A percentile compares a stretch with the other conserved stretches of the same genome.
These are phyloP conservation scores for Enteromius fasciolatus DNA, from an alignment of 2,797 vertebrate species.

Conservation along the genomic window DNA sequence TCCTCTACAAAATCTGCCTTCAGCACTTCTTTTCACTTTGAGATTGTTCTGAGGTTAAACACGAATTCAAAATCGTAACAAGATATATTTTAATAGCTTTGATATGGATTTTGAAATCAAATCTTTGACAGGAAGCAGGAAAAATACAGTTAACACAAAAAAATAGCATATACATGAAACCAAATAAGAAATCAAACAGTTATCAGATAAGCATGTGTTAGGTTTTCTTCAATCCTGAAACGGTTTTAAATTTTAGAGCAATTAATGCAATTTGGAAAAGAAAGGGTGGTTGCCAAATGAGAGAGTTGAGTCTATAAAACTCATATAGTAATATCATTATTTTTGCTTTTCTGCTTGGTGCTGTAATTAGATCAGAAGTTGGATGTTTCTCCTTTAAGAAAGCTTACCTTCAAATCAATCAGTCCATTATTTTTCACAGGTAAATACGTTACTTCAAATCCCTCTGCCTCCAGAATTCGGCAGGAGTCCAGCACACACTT, in stretches of 20 bases:
- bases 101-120: too few species aligned
- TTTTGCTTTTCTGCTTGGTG: background rate
- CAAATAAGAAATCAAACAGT: too few species aligned
- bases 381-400: background rate
- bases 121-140: too few species aligned
- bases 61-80: too few species aligned
- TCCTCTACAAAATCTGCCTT: too few species aligned
- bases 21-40: too few species aligned
- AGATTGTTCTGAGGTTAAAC: background rate
- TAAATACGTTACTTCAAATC: slow-evolving; percentile 90
- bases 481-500: slow-evolving; percentile 98
- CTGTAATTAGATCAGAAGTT: too few species aligned
- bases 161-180: too few species aligned
- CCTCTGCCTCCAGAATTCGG: slow-evolving; percentile 90
- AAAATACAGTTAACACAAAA: too few species aligned
- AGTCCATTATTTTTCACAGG: slow-evolving; percentile 89
- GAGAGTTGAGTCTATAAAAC: background rate
- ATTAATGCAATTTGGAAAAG: background rate
- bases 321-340: background rate
- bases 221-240: background rate
- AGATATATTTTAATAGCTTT: too few species aligned
- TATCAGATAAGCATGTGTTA: too few species aligned
- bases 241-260: too few species aligned
- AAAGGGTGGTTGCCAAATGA: background rate
- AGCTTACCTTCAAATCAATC: slow-evolving; percentile 86